These are phyloP conservation scores for Drosophila limbata DNA, from an alignment of 2,888 invertebrate species.

Conservation along the genomic window DNA sequence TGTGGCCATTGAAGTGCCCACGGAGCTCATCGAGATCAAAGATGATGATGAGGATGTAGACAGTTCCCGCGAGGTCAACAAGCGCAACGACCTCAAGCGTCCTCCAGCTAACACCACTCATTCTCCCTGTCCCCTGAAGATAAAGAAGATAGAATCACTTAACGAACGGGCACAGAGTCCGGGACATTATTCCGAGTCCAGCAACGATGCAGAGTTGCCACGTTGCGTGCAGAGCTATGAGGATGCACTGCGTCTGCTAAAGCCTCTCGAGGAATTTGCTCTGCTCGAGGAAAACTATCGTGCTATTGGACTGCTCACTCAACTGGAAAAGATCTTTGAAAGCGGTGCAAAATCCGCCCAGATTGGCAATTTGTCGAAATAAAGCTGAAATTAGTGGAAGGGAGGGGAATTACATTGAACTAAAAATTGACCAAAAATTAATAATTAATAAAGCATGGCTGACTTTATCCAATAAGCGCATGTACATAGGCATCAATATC, in stretches of 20 bases:
- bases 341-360: constrained; percentile 31
- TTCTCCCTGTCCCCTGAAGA: constrained; percentile 58
- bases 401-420: constrained; percentile 6
- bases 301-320: constrained; percentile 82
- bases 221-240: constrained; percentile 67
- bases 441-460: constrained; percentile 1
- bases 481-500: neutral
- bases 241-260: constrained; percentile 80
- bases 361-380: constrained; percentile 1
- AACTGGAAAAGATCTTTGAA: constrained; percentile 81
- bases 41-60: constrained; percentile 57
- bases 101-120: neutral
- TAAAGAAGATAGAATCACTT: constrained; percentile 70
- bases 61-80: neutral
- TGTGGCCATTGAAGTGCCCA: constrained; percentile 52
- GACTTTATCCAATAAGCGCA: constrained; percentile 4
- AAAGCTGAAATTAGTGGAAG: neutral
- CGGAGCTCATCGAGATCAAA: constrained; percentile 59
- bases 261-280: constrained; percentile 83
- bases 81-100: constrained; percentile 27
- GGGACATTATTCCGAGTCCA: constrained; percentile 57
- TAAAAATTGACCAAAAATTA: constrained; percentile 43
- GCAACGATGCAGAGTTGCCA: constrained; percentile 61
- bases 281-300: constrained; percentile 82
- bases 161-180: constrained; percentile 39